Base-by-base conservation (phyloP, 2,888 invertebrate genomes). In the Pseudococcus jackbeardsleyi region DNA sequence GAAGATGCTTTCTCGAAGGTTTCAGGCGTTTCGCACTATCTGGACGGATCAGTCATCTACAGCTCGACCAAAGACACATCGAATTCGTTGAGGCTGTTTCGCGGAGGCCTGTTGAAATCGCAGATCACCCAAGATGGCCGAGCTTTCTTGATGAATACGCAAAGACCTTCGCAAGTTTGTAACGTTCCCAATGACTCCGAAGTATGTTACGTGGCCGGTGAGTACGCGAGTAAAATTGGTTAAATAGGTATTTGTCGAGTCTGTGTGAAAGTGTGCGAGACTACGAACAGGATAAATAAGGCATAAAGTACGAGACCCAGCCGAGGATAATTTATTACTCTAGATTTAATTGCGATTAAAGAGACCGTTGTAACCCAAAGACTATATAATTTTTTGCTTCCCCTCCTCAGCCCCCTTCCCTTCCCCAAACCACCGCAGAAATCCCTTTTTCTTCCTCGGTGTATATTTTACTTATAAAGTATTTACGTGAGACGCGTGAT, bases 41-140 rank as follows among this genome's bases (percentile, higher is more conserved):
- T 97, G 90, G 97, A 97, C 90, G 95, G 94, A 0, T 97, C 96
- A 0, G 95, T 95, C 90, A 93, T 96, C 87, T 97, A 97, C 90
- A 96, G 97, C 0, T 93, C 94, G 0, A 94, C 93, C 54, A 91
- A 93, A 33, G 92, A 93, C 6, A 93, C 94, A 54, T 93, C 94
- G 0, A 92, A 92, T 0, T 92, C 93, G 9, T 84, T 90, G 50
- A 54, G 90, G 26, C 85, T 89, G 9, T 89, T 89, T 19, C 59
- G 39, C n/a, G 88, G 90, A 11, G 90, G 90, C 11, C 89, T 89
- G 33, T 89, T 90, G 8, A 91, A 92, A 48, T 94, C 94, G 0
- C 93, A 94, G 8, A 26, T 89, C 39, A 90, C 92, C 12, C 93
- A 95, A 77, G 92, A 93, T 79, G 94, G 95, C 0, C 93, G 93